These are phyloP conservation scores for Psix sp. DNA, from an alignment of 1,140 invertebrate genomes.

Conservation along the genomic window DNA sequence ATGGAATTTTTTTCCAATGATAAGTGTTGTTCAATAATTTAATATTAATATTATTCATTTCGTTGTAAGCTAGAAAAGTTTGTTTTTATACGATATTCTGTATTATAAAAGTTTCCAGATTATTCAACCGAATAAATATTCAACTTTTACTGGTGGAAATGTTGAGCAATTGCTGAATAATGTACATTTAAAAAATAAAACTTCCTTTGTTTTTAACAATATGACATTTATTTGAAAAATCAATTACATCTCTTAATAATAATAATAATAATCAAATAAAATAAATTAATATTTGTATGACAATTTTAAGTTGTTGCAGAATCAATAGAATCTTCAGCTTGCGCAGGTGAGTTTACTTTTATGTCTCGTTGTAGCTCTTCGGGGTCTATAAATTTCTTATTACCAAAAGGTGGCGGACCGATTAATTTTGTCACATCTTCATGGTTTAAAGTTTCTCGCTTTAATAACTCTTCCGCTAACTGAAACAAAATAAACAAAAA, in stretches of 20 bases:
- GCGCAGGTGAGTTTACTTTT: constrained; percentile 17
- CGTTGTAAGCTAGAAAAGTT: too few species aligned
- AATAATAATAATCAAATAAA: neutral
- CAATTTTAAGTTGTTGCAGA: neutral
- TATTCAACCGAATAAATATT: too few species aligned
- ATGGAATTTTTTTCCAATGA: too few species aligned
- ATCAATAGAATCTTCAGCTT: constrained; percentile 3
- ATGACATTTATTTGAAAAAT: too few species aligned
- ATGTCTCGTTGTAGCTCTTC: constrained; percentile 76
- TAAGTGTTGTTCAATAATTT: too few species aligned
- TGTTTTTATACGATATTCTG: too few species aligned
- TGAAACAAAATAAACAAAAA: constrained; percentile 72
- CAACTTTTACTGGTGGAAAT: too few species aligned
- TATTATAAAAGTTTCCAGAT: too few species aligned
- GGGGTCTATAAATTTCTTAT: constrained; percentile 86
- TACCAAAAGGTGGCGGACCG: constrained; percentile 90
- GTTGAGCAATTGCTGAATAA: too few species aligned
- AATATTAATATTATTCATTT: too few species aligned
- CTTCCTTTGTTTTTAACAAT: too few species aligned
- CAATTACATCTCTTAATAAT: constrained; percentile 3
- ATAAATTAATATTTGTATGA: neutral
- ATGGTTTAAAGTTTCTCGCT: constrained; percentile 94
- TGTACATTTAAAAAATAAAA: too few species aligned
- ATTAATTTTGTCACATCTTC: constrained; percentile 92
- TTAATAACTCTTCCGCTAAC: constrained; percentile 90